Percentiles rank a stretch among this genome's conserved stretches.
phyloP scores from a whole-genome alignment of 2,888 invertebrate species.

The Cataglyphis livida region DNA sequence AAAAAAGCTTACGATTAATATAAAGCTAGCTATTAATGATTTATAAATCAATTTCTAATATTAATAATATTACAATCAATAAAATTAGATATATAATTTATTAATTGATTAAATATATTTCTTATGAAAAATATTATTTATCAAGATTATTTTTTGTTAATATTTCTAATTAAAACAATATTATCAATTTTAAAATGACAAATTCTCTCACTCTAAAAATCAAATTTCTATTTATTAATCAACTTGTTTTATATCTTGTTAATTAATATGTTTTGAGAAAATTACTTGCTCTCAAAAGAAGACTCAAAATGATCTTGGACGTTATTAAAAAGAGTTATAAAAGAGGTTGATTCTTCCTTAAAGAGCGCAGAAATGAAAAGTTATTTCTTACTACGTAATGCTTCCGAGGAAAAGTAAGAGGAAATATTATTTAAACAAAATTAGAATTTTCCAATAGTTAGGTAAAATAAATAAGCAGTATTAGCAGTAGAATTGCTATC shows the following conservation, averaged over 20 bases:
- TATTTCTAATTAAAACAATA: background rate
- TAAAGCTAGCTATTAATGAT: background rate
- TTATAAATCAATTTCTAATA: background rate
- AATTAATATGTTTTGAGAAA: background rate
- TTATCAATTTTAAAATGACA: background rate
- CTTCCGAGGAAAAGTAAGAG: constrained; percentile 60
- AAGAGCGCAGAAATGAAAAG: constrained; percentile 16
- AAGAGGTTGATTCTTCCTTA: background rate
- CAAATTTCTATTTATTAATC: background rate
- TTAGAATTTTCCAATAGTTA: constrained; percentile 70
- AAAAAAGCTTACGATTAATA: background rate
- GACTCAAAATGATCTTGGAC: background rate
- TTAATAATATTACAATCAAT: background rate
- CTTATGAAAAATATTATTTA: background rate
- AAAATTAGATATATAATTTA: background rate
- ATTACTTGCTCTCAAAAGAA: background rate
- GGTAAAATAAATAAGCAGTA: constrained; percentile 64
- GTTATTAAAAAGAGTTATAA: background rate
- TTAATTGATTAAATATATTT: background rate
- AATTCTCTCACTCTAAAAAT: background rate
- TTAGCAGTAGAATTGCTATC: constrained; percentile 58
- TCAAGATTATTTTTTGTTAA: background rate
- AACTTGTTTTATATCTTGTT: background rate
- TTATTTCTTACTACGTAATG: constrained; percentile 61
- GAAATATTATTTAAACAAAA: constrained; percentile 69